A percentile compares a stretch with the other conserved stretches of the same genome.
Evolutionary conservation across 2,888 invertebrate species (phyloP).

Genomic region (Carpatolechia fugitivella): DNA sequence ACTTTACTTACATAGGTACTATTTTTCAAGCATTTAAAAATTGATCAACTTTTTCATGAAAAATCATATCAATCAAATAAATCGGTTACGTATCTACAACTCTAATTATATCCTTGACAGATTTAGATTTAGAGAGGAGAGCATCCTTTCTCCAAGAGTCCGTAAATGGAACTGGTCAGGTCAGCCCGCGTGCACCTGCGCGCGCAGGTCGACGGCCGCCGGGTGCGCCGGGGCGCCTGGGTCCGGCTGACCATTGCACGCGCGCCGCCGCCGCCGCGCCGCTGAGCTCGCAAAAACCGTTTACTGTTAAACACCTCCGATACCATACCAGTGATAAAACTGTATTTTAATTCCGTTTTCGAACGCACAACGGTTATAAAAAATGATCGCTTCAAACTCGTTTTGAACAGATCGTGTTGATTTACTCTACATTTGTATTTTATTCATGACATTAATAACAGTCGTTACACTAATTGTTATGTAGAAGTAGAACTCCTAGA

Average conservation of each 20-base stretch:
- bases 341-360: conserved; percentile 1
- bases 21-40: too few relatives aligned
- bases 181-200: conserved; percentile 1
- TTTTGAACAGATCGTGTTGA: neutral
- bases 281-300: conserved; percentile 53
- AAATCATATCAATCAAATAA: too few relatives aligned
- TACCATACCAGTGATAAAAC: conserved; percentile 28
- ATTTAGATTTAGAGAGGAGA: too few relatives aligned
- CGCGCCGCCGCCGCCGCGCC: neutral
- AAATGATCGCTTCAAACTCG: neutral
- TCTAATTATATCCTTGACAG: too few relatives aligned
- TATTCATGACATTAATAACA: too few relatives aligned
- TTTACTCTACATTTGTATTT: neutral
- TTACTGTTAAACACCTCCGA: conserved; percentile 42
- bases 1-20: too few relatives aligned
- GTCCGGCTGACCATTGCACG: neutral
- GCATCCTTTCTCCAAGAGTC: neutral
- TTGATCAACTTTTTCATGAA: too few relatives aligned
- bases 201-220: conserved; percentile 26
- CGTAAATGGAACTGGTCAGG: neutral
- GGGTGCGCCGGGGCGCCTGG: conserved; percentile 9
- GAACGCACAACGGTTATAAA: conserved; percentile 1
- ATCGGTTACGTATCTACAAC: too few relatives aligned
- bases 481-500: too few relatives aligned
- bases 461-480: too few relatives aligned